Evolutionary conservation across 64 coral and sea anemone species (phyloP), one percentile per base, ranked within the genome.

Genomic region (Hydrozoanthus tunicans): DNA sequence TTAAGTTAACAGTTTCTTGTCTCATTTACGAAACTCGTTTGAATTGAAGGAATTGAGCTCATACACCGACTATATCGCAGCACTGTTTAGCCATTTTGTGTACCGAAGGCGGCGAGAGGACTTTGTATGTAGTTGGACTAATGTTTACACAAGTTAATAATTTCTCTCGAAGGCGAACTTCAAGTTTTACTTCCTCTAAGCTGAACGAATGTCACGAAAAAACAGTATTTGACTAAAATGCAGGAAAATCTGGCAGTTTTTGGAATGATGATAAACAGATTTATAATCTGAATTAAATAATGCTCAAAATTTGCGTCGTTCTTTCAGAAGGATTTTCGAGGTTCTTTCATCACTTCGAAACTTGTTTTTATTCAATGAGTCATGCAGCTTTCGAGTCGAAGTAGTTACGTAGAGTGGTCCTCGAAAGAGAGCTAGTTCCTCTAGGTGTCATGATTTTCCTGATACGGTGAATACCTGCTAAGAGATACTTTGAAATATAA

Each of bases 51-150:
- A 25, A 86, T 59, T 78, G 62, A 69, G 58, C 52, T 57, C 43
- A 81, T 81, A 59, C 17, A 8, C 32, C 59, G 58, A 60, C n/a
- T 81, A 82, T 82, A 56, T 89, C 53, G 58, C 78, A 79, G 77
- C 55, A 82, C 82, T 91, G 94, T 82, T 91, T 94, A 71, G 90
- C 95, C 92, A 91, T 94, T 94, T 94, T 97, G 95, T 97, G 95
- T 97, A 94, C 95, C 86, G 80, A 97, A 91, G 95, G 95, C 95
- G 95, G 90, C 74, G 51, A 92, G 78, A 74, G 84, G 74, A 75
- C n/a, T 88, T 83, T 88, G 69, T 88, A 88, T 88, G 69, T 88
- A 88, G 67, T 83, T 74, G 79, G 24, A 63, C 79, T 56, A 84
- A 77, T 92, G 78, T 92, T 85, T 72, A 64, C 80, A 91, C 75